Evolutionary conservation across 2,113 vertebrate species (phyloP).

Genomic region (Pelmatolapia mariae): DNA sequence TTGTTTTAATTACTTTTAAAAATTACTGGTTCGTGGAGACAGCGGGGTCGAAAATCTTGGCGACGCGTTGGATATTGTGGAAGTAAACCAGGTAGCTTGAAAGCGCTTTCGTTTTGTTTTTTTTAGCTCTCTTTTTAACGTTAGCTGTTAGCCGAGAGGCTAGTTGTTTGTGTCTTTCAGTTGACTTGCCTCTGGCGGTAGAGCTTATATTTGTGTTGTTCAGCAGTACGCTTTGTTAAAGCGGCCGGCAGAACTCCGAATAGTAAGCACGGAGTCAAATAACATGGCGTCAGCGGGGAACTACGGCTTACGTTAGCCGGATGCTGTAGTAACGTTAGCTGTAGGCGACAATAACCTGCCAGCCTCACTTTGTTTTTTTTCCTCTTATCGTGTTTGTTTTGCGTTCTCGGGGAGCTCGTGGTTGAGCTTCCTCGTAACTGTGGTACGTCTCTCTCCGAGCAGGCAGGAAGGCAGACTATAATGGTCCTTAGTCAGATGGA

Average conservation of each 20-base stretch:
- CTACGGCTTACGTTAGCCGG: conserved; percentile 16
- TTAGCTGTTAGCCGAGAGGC: conserved; percentile 48
- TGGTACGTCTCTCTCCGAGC: not conserved
- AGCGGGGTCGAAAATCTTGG: not conserved
- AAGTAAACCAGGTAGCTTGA: conserved; percentile 26
- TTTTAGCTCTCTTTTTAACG: not conserved
- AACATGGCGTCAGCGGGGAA: conserved; percentile 40
- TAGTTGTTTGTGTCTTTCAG: not conserved
- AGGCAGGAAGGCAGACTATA: not conserved
- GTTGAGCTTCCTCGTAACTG: not conserved
- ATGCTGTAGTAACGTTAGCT: conserved; percentile 9
- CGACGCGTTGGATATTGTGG: conserved; percentile 15
- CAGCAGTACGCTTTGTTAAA: not conserved
- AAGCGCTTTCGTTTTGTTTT: not conserved
- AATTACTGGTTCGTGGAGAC: not conserved
- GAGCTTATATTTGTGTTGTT: not conserved
- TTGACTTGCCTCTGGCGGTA: not conserved
- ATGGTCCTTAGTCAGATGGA: conserved; percentile 80
- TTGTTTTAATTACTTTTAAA: conserved; percentile 51
- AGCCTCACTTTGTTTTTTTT: not conserved
- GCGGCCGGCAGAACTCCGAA: not conserved
- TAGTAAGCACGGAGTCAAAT: not conserved
- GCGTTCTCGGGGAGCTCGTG: not conserved
- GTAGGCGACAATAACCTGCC: not conserved
- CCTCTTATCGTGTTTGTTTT: not conserved